These are phyloP conservation scores for Carterocephalus palaemon DNA, from an alignment of 2,888 invertebrate species.

Conservation along the genomic window DNA sequence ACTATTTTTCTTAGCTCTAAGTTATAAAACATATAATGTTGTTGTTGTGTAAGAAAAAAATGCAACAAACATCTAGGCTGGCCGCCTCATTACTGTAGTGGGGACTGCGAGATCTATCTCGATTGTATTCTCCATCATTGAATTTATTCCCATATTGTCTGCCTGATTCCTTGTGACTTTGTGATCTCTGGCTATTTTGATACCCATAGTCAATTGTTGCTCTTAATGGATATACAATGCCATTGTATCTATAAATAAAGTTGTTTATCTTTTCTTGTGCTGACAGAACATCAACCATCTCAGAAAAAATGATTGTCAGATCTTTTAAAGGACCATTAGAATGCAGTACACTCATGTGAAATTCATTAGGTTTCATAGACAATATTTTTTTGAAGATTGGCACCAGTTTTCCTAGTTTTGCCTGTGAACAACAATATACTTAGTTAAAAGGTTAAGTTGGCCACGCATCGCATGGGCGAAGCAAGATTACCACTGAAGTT, in stretches of 20 bases:
- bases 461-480: too few relatives aligned
- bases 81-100: conserved; percentile 12
- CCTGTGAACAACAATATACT: neutral
- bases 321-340: neutral
- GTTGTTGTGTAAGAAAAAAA: too few relatives aligned
- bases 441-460: neutral
- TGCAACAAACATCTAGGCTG: conserved; percentile 33
- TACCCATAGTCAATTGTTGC: neutral
- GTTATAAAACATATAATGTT: too few relatives aligned
- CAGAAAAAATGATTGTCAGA: neutral
- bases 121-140: neutral
- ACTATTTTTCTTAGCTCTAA: too few relatives aligned
- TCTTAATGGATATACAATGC: neutral
- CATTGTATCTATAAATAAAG: neutral
- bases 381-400: neutral
- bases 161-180: neutral
- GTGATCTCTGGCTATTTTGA: neutral
- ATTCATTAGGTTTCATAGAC: neutral
- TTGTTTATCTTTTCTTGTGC: conserved; percentile 4
- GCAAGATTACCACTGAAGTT: too few relatives aligned
- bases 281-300: neutral
- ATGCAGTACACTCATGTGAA: neutral
- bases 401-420: neutral
- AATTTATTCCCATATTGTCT: neutral
- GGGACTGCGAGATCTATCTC: conserved; percentile 22